These are phyloP conservation scores for Pseudomyrmex gracilis DNA, from an alignment of 1,140 invertebrate species.

Conservation along the genomic window DNA sequence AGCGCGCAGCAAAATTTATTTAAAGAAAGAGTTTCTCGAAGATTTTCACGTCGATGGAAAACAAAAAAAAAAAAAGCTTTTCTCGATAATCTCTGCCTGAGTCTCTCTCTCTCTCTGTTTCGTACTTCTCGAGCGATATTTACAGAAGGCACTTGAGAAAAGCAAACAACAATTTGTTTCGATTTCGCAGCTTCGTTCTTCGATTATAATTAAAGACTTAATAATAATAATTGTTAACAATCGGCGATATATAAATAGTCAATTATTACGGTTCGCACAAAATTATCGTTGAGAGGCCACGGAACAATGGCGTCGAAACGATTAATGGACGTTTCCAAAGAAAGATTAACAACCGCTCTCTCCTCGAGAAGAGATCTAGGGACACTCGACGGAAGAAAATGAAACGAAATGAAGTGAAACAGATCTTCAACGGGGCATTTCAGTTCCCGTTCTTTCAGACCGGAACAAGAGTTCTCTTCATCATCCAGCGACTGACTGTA, in stretches of 20 bases:
- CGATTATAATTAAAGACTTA: background rate
- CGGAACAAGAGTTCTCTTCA: conserved; percentile 46
- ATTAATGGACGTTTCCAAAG: conserved; percentile 58
- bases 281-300: conserved; percentile 39
- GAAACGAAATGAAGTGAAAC: conserved; percentile 60
- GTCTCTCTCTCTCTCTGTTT: too few relatives aligned
- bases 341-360: conserved; percentile 51
- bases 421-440: conserved; percentile 56
- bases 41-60: background rate
- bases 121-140: background rate
- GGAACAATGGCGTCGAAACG: conserved; percentile 47
- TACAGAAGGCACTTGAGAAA: background rate
- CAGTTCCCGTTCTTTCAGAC: conserved; percentile 54
- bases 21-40: background rate
- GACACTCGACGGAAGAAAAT: conserved; percentile 54
- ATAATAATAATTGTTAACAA: background rate
- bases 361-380: conserved; percentile 5
- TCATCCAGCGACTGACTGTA: conserved; percentile 36
- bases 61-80: background rate
- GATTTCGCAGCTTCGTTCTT: too few relatives aligned
- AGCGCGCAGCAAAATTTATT: too few relatives aligned
- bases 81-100: background rate
- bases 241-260: conserved; percentile 15
- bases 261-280: conserved; percentile 22
- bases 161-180: too few relatives aligned